Percentiles rank a stretch among this genome's conserved stretches.
phyloP scores from a whole-genome alignment of 2,113 vertebrate species.

The Bubo bubo region DNA sequence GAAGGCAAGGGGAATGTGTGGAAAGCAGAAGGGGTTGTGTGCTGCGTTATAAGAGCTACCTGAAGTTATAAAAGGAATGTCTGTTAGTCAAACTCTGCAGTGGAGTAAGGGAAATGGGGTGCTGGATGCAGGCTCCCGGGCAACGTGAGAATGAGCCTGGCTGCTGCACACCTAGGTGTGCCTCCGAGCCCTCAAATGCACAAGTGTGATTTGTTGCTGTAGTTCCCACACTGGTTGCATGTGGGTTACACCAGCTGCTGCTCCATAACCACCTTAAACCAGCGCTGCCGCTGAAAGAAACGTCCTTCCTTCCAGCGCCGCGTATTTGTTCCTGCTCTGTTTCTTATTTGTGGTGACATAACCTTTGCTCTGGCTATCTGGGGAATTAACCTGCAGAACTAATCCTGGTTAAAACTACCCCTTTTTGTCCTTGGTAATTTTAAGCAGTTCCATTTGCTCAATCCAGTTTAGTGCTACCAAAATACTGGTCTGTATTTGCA shows the following conservation, averaged over 20 bases:
- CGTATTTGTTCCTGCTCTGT: background rate
- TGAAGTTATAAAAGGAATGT: too few species aligned
- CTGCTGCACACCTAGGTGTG: background rate
- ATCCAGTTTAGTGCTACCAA: background rate
- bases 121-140: accelerated
- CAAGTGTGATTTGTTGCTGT: accelerated
- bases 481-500: background rate
- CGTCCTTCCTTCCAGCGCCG: background rate
- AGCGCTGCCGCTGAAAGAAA: background rate
- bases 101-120: background rate
- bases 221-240: background rate
- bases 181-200: background rate
- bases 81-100: background rate
- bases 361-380: background rate
- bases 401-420: background rate
- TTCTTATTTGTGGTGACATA: background rate
- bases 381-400: background rate
- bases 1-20: background rate
- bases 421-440: background rate
- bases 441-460: background rate
- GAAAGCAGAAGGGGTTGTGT: background rate
- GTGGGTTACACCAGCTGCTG: background rate
- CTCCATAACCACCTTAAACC: background rate
- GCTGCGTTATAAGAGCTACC: background rate
- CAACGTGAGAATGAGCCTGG: accelerated